A percentile compares a stretch with the other conserved stretches of the same genome.
Evolutionary conservation across 2,797 vertebrate species (phyloP).

Genomic region (Sorex maritimensis): DNA sequence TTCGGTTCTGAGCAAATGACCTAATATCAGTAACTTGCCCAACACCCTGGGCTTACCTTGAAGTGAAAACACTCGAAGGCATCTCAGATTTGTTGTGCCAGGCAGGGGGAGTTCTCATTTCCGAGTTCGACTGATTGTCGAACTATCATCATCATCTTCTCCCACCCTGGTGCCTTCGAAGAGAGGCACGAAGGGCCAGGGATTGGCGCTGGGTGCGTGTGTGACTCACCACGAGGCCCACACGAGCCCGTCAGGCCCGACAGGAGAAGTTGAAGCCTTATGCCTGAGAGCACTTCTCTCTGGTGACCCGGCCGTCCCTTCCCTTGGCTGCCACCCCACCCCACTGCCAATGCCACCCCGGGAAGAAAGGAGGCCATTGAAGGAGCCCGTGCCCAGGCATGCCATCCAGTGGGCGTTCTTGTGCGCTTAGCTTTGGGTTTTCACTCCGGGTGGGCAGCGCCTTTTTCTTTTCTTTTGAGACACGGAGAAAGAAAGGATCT

Average conservation of each 20-base stretch:
- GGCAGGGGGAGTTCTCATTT: slow-evolving; percentile 9
- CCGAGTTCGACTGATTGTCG: background rate
- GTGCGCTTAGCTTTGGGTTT: slow-evolving; percentile 63
- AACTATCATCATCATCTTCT: background rate
- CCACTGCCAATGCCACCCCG: background rate
- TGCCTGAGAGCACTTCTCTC: slow-evolving; percentile 58
- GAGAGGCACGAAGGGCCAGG: slow-evolving; percentile 39
- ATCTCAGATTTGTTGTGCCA: background rate
- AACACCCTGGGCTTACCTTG: background rate
- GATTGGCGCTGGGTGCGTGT: background rate
- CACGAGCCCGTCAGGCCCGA: no score
- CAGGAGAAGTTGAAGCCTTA: background rate
- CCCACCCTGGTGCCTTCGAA: slow-evolving; percentile 36
- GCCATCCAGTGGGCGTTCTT: slow-evolving; percentile 78
- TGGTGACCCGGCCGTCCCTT: background rate
- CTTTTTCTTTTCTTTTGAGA: slow-evolving; percentile 74
- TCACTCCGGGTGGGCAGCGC: slow-evolving; percentile 70
- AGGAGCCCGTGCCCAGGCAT: background rate
- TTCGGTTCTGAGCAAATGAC: background rate
- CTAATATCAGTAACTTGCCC: background rate
- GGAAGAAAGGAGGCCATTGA: slow-evolving; percentile 71
- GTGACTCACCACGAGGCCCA: slow-evolving; percentile 15
- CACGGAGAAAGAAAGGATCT: slow-evolving; percentile 72
- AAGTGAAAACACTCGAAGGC: background rate
- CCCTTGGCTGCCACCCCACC: background rate